phyloP scores from a whole-genome alignment of 2,888 invertebrate species.

The Aspidiotus rigidus region DNA sequence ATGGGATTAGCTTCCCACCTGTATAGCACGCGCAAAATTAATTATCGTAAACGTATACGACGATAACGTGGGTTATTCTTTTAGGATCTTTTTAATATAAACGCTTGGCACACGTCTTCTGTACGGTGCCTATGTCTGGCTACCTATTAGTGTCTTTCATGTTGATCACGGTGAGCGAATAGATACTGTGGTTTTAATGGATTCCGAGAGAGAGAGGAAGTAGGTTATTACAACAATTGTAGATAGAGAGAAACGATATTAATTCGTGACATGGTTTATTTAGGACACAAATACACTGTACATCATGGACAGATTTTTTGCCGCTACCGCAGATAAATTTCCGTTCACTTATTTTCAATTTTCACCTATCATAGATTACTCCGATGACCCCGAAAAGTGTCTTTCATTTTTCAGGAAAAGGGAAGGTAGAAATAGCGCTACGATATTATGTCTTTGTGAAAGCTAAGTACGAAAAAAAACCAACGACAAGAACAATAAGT shows the following conservation, averaged over 20 bases:
- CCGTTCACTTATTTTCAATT: constrained; percentile 9
- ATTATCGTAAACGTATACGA: too few relatives aligned
- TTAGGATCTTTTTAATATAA: too few relatives aligned
- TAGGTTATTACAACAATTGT: constrained; percentile 22
- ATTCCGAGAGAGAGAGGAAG: constrained; percentile 1
- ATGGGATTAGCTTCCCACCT: too few relatives aligned
- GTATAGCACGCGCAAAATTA: too few relatives aligned
- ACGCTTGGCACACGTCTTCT: too few relatives aligned
- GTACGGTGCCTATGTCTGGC: too few relatives aligned
- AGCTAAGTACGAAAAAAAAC: not conserved
- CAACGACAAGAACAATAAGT: too few relatives aligned
- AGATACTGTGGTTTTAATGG: too few relatives aligned
- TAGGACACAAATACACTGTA: not conserved
- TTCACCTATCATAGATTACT: not conserved
- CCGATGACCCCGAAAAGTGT: not conserved
- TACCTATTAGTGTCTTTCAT: too few relatives aligned
- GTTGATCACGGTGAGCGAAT: too few relatives aligned
- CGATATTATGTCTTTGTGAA: not conserved
- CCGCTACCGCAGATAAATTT: not conserved
- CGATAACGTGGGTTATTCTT: too few relatives aligned
- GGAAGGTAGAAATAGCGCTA: not conserved
- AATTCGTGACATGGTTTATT: constrained; percentile 20
- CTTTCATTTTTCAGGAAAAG: not conserved
- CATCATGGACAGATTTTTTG: not conserved
- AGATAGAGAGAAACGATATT: constrained; percentile 5